Evolutionary conservation across 2,888 invertebrate species (phyloP), one percentile per base, ranked within the genome.

Genomic region (Piscicola geometra): DNA sequence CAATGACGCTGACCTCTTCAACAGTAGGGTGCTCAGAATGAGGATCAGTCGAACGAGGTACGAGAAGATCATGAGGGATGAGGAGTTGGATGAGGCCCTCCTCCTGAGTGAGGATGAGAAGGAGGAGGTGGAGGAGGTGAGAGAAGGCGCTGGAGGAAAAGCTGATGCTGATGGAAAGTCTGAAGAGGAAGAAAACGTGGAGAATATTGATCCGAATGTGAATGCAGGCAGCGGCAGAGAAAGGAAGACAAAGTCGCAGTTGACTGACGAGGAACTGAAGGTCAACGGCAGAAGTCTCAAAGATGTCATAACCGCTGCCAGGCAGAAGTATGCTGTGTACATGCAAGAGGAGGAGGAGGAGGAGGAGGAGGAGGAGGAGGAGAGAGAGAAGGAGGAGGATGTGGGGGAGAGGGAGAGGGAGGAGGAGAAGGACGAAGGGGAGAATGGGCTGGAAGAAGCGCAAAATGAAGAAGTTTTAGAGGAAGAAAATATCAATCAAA

Each of bases 21-120:
- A 56, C 25, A 56, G n/a, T 3, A 56, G 60, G 25, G 25, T 56
- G 21, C 25, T 56, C 3, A 56, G n/a, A 56, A 56, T 56, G 21
- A 5, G 60, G 15, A 56, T 56, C 3, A 56, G 60, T 56, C 60
- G 60, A 5, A 25, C n/a, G 60, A 56, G 60, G 60, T 56, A 56
- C n/a, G 60, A 56, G 25, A 56, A 56, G 25, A 56, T 56, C 25
- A 56, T 56, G 60, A 56, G n/a, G 21, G 60, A 56, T n/a, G 60
- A 56, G 25, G 25, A 56, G 3, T 15, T 56, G 25, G 60, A 56
- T 21, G 60, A 56, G 60, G n/a, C 15, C n/a, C n/a, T 56, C 15
- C 60, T 56, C 15, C 60, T 56, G 60, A 56, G 60, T 56, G 60
- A 56, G 25, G 60, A 56, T 56, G 60, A 56, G 41, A 41, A 41